Evolutionary conservation across 2,113 vertebrate species (phyloP).

Genomic region (Antechinus stuartii): DNA sequence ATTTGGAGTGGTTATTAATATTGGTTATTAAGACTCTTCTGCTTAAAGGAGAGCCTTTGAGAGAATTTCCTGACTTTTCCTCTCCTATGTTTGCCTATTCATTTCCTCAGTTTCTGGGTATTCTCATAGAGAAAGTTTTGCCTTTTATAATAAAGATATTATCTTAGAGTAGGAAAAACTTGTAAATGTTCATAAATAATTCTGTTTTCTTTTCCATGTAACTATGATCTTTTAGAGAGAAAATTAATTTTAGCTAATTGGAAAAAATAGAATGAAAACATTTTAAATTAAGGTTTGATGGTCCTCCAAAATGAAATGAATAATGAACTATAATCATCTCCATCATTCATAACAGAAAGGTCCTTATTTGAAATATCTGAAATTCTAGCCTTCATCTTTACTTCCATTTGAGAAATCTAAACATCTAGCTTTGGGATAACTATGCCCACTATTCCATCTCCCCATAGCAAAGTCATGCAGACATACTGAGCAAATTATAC

Average conservation of each 20-base stretch:
- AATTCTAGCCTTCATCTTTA: not conserved
- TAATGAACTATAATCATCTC: not conserved
- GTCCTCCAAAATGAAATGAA: not conserved
- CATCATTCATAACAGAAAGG: not conserved
- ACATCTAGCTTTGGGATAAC: not conserved
- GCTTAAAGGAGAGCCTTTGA: not conserved
- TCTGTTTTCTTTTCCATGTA: constrained; percentile 41
- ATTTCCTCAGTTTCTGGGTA: constrained; percentile 54
- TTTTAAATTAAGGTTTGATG: not conserved
- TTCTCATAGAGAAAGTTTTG: constrained; percentile 56
- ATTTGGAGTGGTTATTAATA: not conserved
- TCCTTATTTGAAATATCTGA: not conserved
- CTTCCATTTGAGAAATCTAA: not conserved
- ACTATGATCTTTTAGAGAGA: not conserved
- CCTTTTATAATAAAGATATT: constrained; percentile 29
- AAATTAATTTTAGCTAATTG: not conserved
- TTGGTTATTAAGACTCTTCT: not conserved
- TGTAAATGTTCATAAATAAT: constrained; percentile 51
- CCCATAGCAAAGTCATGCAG: not conserved
- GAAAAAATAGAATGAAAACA: not conserved
- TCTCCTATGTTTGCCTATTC: not conserved
- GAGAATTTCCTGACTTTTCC: not conserved
- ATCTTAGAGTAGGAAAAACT: constrained; percentile 33
- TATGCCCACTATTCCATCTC: no score
- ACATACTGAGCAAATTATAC: not conserved